These are phyloP conservation scores for Chorisops tibialis DNA, from an alignment of 2,888 invertebrate genomes.

Conservation along the genomic window DNA sequence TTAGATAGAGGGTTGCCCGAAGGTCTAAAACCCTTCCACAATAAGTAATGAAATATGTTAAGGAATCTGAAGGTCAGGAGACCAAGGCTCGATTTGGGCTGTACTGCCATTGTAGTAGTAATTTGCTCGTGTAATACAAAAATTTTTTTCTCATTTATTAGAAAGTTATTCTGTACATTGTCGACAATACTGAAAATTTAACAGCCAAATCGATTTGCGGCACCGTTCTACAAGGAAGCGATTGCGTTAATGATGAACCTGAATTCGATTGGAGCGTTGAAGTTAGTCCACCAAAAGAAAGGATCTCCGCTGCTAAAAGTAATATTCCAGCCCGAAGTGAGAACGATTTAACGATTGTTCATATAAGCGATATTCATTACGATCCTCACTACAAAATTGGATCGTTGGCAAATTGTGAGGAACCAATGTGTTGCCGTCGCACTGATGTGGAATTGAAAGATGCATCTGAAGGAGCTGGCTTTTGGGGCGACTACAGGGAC, in stretches of 20 bases:
- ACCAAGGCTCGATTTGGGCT: too few relatives aligned
- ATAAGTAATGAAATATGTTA: too few relatives aligned
- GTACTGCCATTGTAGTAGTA: too few relatives aligned
- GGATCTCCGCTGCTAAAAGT: constrained; percentile 39
- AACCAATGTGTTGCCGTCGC: constrained; percentile 70
- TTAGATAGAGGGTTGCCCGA: too few relatives aligned
- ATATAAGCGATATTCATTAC: constrained; percentile 64
- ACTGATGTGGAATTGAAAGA: constrained; percentile 27
- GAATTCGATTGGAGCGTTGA: constrained; percentile 43
- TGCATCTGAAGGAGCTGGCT: constrained; percentile 58
- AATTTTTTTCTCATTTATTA: constrained; percentile 43
- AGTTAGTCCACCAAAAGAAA: constrained; percentile 33
- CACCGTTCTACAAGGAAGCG: constrained; percentile 41
- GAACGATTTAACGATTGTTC: constrained; percentile 40
- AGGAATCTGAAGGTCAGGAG: too few relatives aligned
- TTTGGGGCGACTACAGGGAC: constrained; percentile 75
- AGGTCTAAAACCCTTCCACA: too few relatives aligned
- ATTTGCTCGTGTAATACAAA: background rate
- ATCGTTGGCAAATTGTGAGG: constrained; percentile 67
- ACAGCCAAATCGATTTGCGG: constrained; percentile 53
- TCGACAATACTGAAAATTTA: constrained; percentile 56
- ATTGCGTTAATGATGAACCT: constrained; percentile 40
- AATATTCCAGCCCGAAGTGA: constrained; percentile 37
- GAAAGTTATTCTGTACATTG: constrained; percentile 61
- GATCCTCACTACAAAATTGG: constrained; percentile 69